Evolutionary conservation across 2,113 vertebrate species (phyloP).

Genomic region (Limanda limanda): DNA sequence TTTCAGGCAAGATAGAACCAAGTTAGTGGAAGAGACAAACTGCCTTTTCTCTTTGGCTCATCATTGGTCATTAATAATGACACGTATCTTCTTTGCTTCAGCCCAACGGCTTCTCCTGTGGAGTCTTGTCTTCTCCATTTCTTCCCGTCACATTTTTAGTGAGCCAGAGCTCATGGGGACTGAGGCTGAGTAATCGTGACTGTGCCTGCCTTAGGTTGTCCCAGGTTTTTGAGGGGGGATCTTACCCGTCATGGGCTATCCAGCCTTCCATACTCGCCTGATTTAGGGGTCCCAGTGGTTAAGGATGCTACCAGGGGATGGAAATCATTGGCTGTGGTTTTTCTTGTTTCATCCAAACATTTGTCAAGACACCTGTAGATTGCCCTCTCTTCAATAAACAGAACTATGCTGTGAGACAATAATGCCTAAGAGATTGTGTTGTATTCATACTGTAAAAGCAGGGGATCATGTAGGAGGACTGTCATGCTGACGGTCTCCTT

Average conservation of each 20-base stretch:
- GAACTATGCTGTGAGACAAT: slow-evolving; percentile 37
- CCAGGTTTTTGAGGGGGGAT: slow-evolving; percentile 86
- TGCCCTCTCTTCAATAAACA: slow-evolving; percentile 40
- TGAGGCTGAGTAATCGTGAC: slow-evolving; percentile 86
- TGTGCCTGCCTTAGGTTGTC: slow-evolving; percentile 96
- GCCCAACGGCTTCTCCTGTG: slow-evolving; percentile 66
- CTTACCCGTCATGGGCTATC: slow-evolving; percentile 96
- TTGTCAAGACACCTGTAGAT: slow-evolving; percentile 34
- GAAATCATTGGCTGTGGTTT: slow-evolving; percentile 49
- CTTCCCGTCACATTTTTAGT: slow-evolving; percentile 46
- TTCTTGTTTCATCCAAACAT: slow-evolving; percentile 59
- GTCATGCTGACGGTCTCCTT: neutral
- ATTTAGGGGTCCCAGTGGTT: slow-evolving; percentile 62
- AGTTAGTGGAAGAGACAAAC: slow-evolving; percentile 47
- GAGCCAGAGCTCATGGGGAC: slow-evolving; percentile 57
- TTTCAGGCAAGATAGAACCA: slow-evolving; percentile 42
- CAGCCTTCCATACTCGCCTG: slow-evolving; percentile 89
- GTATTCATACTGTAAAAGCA: slow-evolving; percentile 4
- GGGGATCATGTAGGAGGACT: neutral
- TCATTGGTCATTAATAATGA: slow-evolving; percentile 49
- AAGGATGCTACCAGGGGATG: slow-evolving; percentile 60
- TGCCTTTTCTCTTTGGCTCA: slow-evolving; percentile 37
- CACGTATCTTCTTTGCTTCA: slow-evolving; percentile 54
- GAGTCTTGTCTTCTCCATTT: slow-evolving; percentile 66
- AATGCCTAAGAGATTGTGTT: slow-evolving; percentile 38